Conservation (phyloP, 2,888 invertebrate species). For the Volucella inflata region DNA sequence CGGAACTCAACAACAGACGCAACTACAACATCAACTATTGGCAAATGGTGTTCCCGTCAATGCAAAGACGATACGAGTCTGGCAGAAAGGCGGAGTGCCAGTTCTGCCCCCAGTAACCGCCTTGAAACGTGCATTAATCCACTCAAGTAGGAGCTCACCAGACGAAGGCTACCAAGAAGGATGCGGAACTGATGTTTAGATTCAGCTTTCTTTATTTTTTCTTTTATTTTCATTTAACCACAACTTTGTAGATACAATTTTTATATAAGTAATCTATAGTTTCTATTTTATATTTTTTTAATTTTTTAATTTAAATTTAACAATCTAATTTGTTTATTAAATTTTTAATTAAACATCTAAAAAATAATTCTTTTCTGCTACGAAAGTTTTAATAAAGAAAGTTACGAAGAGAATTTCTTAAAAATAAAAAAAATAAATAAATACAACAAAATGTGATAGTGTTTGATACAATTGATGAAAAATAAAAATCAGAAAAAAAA, state of each 20-base stretch:
- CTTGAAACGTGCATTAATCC: constrained; percentile 92
- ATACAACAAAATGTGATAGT: constrained; percentile 81
- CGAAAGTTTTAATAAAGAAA: constrained; percentile 34
- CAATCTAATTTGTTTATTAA: constrained; percentile 26
- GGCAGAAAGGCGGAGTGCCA: constrained; percentile 93
- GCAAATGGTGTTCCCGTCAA: constrained; percentile 85
- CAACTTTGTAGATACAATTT: constrained; percentile 69
- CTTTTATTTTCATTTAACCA: constrained; percentile 19
- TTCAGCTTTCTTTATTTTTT: constrained; percentile 45
- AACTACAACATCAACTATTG: constrained; percentile 78
- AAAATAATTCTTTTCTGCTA: constrained; percentile 54
- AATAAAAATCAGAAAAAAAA: constrained; percentile 25
- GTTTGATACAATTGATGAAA: constrained; percentile 78
- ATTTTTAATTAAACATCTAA: constrained; percentile 13
- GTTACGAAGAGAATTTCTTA: constrained; percentile 53
- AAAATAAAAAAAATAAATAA: constrained; percentile 64
- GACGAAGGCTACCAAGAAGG: constrained; percentile 97
- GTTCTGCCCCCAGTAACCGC: constrained; percentile 94
- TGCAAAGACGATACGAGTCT: constrained; percentile 92
- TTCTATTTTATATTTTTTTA: constrained; percentile 16
- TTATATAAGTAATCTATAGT: neutral
- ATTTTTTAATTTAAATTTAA: constrained; percentile 27
- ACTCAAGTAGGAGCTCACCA: constrained; percentile 92
- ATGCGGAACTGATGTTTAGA: constrained; percentile 94
- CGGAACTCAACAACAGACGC: constrained; percentile 79